Base-by-base conservation (phyloP, 2,113 vertebrate genomes). In the Phoxinus phoxinus region DNA sequence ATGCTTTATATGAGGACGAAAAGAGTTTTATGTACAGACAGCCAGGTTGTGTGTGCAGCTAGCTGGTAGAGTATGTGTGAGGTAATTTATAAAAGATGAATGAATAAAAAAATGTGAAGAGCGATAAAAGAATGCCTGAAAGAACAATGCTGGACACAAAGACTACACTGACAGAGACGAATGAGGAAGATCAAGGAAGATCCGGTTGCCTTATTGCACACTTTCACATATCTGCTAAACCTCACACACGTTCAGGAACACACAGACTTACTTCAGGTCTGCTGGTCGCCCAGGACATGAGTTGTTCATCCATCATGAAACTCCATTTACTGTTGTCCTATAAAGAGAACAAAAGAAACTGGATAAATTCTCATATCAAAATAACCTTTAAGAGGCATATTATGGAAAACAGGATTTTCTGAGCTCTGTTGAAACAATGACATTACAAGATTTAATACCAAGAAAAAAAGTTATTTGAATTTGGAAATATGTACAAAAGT, bases 321-420 rank as follows among this genome's bases (percentile, higher is more conserved):
- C 92, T 96, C 95, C 95, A 96, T 89, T 95, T 95, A 87, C 92
- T 95, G 71, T 96, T 96, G 88, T 96, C 95, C 95, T 96, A 73
- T 5, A 90, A 91, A 81, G 86, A 58, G 27, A 51, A 51, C 4
- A 35, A 83, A 69, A 27, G 13, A 69, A 27, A 3, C 25, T 35
- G 27, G 48, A 76, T 53, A 6, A 11, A 53, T 17, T 69, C 65
- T 69, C 7, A 15, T 69, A 35, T 46, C 27, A 21, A 53, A 76
- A 19, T 76, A 48, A 76, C 48, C 21, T 72, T 72, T n/a, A 69
- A 19, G 30, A 30, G 63, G 17, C 30, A 67, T 9, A 35, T 67
- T 35, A 30, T 32, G 3, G 30, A 67, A 67, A 67, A 67, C 13
- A 67, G 3, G 63, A 41, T 11, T 72, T 41, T 37, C 67, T 71